phyloP scores from a whole-genome alignment of 1,140 invertebrate species.

The Nautilus pompilius region DNA sequence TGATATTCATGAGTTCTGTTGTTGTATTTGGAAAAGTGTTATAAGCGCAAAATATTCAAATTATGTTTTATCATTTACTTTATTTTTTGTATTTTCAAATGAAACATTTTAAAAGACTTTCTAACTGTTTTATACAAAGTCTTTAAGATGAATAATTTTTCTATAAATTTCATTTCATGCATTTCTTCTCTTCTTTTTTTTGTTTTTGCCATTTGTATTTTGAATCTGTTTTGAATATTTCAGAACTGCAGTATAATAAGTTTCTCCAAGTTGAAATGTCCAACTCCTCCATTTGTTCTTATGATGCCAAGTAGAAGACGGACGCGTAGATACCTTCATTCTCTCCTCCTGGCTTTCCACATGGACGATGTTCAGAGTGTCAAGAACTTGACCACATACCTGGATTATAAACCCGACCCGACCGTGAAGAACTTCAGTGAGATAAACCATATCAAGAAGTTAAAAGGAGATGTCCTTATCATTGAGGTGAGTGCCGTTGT shows the following conservation, averaged over 20 bases:
- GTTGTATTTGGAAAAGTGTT: too few relatives aligned
- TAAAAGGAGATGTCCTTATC: conserved; percentile 91
- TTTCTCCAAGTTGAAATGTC: conserved; percentile 90
- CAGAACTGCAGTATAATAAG: conserved; percentile 78
- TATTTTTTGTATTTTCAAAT: too few relatives aligned
- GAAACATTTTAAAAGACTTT: too few relatives aligned
- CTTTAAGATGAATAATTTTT: too few relatives aligned
- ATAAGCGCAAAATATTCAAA: too few relatives aligned
- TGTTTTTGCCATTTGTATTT: background rate
- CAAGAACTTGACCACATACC: conserved; percentile 69
- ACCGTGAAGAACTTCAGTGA: conserved; percentile 83
- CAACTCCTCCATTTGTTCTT: conserved; percentile 84
- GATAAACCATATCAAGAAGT: conserved; percentile 69
- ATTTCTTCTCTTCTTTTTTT: background rate
- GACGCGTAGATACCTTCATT: too few relatives aligned
- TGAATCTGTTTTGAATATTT: conserved; percentile 28
- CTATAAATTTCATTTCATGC: background rate
- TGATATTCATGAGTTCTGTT: too few relatives aligned
- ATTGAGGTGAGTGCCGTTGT: conserved; percentile 68
- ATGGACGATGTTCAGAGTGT: conserved; percentile 94
- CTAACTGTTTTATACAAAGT: too few relatives aligned
- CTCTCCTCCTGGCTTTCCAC: conserved; percentile 82
- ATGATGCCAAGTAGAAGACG: too few relatives aligned
- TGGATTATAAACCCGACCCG: conserved; percentile 90
- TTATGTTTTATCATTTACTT: too few relatives aligned